Evolutionary conservation across 2,113 vertebrate species (phyloP).

Genomic region (Furnarius figulus): DNA sequence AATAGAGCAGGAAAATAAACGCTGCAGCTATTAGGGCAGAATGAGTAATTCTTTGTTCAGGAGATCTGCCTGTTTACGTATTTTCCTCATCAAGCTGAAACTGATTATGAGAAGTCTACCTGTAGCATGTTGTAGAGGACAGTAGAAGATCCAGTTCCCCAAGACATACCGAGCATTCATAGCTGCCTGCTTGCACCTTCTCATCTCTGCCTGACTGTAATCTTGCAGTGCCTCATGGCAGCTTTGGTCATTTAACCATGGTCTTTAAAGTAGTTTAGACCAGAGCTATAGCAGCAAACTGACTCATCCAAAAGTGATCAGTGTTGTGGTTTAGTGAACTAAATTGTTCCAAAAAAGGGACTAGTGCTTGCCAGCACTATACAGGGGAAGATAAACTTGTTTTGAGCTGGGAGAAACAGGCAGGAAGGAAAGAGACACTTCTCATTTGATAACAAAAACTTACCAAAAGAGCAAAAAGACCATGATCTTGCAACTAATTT

Average conservation of each 20-base stretch:
- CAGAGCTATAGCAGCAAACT: background rate
- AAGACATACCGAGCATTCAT: background rate
- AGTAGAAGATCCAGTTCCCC: background rate
- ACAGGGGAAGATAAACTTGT: background rate
- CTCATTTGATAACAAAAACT: background rate
- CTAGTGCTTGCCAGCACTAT: background rate
- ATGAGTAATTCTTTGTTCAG: background rate
- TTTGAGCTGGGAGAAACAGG: background rate
- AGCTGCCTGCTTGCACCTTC: background rate
- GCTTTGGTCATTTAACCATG: background rate
- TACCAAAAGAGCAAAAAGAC: background rate
- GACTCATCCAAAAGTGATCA: background rate
- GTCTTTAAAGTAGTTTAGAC: background rate
- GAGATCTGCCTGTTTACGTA: background rate
- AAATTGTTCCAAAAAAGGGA: background rate
- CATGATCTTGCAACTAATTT: background rate
- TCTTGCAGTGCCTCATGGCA: background rate
- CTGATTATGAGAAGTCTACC: background rate
- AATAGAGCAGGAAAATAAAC: background rate
- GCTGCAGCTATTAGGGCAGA: background rate
- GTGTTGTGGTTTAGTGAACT: background rate
- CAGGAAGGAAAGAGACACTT: background rate
- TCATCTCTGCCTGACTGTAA: background rate
- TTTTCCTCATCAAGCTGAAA: background rate
- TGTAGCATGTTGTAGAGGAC: background rate